phyloP scores from a whole-genome alignment of 2,113 vertebrate species.

The Regulus satrapa region DNA sequence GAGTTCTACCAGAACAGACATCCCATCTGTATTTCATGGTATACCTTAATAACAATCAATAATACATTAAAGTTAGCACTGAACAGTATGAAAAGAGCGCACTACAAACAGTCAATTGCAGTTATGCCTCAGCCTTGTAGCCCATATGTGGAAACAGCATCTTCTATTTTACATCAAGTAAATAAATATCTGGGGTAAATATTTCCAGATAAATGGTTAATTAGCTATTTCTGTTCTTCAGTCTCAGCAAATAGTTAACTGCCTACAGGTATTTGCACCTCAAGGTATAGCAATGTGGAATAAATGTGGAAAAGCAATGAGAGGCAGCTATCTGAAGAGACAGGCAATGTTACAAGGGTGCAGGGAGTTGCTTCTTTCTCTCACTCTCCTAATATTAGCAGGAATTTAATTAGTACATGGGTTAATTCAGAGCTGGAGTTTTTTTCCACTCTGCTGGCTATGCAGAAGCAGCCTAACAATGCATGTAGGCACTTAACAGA shows the following conservation, averaged over 20 bases:
- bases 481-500: neutral
- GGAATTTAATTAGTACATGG: neutral
- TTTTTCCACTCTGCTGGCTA: neutral
- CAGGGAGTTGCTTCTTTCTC: neutral
- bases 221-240: neutral
- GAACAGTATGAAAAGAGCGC: neutral
- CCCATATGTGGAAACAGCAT: neutral
- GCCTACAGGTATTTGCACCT: neutral
- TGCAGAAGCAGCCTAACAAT: neutral
- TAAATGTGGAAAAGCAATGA: neutral
- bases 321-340: neutral
- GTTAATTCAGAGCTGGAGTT: neutral
- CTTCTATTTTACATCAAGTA: neutral
- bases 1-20: neutral
- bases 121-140: neutral
- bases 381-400: neutral
- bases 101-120: neutral
- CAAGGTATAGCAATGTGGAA: neutral
- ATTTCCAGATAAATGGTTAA: neutral
- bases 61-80: conserved; percentile 29
- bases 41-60: conserved; percentile 47
- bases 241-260: neutral
- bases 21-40: conserved; percentile 16
- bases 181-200: neutral
- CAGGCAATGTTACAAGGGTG: accelerated